Evolutionary conservation across 2,113 vertebrate species (phyloP).

Genomic region (Semnornis frantzii): DNA sequence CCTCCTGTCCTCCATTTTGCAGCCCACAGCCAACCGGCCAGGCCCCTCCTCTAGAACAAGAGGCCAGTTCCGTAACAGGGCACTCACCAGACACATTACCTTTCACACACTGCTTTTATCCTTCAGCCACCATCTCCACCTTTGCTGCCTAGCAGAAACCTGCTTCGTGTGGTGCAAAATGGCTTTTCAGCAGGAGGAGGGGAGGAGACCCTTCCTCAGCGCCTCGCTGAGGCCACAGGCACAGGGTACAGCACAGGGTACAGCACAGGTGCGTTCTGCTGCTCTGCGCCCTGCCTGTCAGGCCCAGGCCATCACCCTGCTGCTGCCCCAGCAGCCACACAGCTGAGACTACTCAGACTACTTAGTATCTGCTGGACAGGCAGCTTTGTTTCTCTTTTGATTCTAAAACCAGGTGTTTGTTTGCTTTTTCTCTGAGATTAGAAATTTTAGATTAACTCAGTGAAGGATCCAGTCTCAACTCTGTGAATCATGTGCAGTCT

Average conservation of each 20-base stretch:
- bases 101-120: fast-evolving
- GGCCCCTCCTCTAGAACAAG: not conserved
- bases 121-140: too few species aligned
- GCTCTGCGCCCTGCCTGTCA: fast-evolving
- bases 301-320: fast-evolving
- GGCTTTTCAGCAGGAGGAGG: too few species aligned
- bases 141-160: not conserved
- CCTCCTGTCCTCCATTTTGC: not conserved
- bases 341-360: not conserved
- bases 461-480: not conserved
- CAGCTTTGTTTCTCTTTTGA: not conserved
- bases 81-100: fast-evolving
- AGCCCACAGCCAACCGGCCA: fast-evolving
- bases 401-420: not conserved
- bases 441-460: not conserved
- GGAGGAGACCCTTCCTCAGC: not conserved
- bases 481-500: fast-evolving
- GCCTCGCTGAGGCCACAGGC: too few species aligned
- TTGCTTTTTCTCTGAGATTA: too few species aligned
- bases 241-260: not conserved
- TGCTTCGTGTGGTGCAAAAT: not conserved
- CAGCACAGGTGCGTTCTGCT: too few species aligned
- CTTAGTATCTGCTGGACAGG: too few species aligned
- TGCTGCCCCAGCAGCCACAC: not conserved
- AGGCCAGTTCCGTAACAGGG: fast-evolving